Percentiles rank a stretch among this genome's conserved stretches.
Conservation (phyloP, 2,888 invertebrate genomes). For the Clostera curtula region DNA sequence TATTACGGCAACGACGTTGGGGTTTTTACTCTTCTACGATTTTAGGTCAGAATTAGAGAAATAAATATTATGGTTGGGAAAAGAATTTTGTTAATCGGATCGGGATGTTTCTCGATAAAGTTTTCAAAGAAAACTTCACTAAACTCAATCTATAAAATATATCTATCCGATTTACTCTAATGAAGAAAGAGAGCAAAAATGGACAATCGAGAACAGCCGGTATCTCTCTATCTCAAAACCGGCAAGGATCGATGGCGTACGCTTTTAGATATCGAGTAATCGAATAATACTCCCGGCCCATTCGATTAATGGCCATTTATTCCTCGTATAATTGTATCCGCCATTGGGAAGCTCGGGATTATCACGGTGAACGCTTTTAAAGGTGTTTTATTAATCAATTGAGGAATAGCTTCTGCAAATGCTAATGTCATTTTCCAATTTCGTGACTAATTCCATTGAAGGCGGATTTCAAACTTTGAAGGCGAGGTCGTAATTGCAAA, state of each 20-base stretch:
- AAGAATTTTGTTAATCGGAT: no score
- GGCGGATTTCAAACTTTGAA: constrained; percentile 5
- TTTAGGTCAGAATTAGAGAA: no score
- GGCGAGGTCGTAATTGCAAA: constrained; percentile 12
- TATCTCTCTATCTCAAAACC: constrained; percentile 5
- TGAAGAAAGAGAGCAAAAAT: neutral
- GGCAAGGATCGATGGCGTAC: constrained; percentile 5
- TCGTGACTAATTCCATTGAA: constrained; percentile 5
- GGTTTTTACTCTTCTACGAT: no score
- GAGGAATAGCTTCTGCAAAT: constrained; percentile 16
- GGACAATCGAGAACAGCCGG: neutral
- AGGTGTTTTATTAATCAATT: constrained; percentile 27
- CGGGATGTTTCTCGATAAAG: no score
- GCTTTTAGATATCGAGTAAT: constrained; percentile 12
- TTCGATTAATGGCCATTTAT: constrained; percentile 12
- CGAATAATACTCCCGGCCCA: constrained; percentile 10
- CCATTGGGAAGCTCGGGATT: constrained; percentile 7
- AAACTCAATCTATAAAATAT: no score
- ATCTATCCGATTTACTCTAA: no score
- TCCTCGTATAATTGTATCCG: constrained; percentile 11
- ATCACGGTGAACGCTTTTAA: constrained; percentile 18
- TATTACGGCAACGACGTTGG: no score
- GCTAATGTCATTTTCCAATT: constrained; percentile 27
- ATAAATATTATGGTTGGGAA: no score
- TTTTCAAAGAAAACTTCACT: no score